phyloP scores from a whole-genome alignment of 2,888 invertebrate genomes.

The Agonopterix heracliana region DNA sequence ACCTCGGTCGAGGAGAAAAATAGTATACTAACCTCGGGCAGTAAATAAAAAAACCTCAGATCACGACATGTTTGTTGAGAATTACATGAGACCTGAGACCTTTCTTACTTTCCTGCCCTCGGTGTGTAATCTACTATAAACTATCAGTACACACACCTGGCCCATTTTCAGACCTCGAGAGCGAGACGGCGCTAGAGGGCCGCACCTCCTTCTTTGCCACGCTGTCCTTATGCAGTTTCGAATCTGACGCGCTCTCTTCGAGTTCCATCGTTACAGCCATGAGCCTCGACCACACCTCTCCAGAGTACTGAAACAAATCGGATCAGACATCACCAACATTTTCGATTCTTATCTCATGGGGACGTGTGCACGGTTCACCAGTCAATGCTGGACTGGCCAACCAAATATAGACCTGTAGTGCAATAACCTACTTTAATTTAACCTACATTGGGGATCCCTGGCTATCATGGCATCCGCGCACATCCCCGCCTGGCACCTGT shows the following conservation, averaged over 20 bases:
- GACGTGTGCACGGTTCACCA: constrained; percentile 40
- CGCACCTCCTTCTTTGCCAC: constrained; percentile 57
- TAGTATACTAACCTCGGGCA: too few relatives aligned
- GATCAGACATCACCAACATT: constrained; percentile 32
- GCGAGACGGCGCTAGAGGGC: constrained; percentile 46
- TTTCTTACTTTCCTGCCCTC: too few relatives aligned
- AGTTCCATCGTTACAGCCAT: constrained; percentile 72
- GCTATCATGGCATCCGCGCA: constrained; percentile 58
- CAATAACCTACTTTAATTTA: constrained; percentile 74
- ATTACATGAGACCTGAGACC: too few relatives aligned
- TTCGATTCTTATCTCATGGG: constrained; percentile 24
- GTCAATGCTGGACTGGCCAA: constrained; percentile 45
- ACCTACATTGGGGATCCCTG: constrained; percentile 67
- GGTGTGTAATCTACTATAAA: too few relatives aligned
- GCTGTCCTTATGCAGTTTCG: constrained; percentile 64
- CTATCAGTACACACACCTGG: constrained; percentile 39
- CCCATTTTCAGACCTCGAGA: constrained; percentile 51
- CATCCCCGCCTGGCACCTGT: constrained; percentile 67
- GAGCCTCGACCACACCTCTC: constrained; percentile 29
- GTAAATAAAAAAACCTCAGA: too few relatives aligned
- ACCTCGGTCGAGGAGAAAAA: too few relatives aligned
- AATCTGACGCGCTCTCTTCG: constrained; percentile 66
- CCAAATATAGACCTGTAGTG: constrained; percentile 58
- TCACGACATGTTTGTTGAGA: too few relatives aligned
- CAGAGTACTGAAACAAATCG: constrained; percentile 45